Base-by-base conservation (phyloP, 2,797 vertebrate species). In the Melanotaenia parkinsoni region DNA sequence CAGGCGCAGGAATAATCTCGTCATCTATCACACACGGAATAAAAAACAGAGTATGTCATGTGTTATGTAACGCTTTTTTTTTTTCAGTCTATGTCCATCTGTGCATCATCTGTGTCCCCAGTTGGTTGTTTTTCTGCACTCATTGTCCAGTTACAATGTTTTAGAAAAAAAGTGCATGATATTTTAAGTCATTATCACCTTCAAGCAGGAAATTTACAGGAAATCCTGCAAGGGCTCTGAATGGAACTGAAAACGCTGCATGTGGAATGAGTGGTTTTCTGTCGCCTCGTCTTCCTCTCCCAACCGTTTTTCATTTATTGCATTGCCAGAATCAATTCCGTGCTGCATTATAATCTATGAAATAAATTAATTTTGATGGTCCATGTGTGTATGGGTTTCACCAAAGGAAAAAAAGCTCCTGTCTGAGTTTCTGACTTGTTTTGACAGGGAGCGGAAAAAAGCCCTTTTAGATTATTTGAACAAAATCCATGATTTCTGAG, bases 41-140 rank as follows among this genome's bases (percentile, higher is more conserved):
- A 47, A 78, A 84, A 71, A 67, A 69, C 35, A 75, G 79, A 79
- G 79, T 79, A 70, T 77, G 74, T 62, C 67, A 82, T 51, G 66
- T 50, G 67, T 92, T 92, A 91, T 54, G 70, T 81, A 90, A 92
- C 30, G 0, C 22, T 83, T 64, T 80, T 85, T 77, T n/a, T 30
- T 33, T 33, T 91, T 86, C 58, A 58, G 74, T 74, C 73, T 20
- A 13, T 40, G 57, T 84, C 82, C 87, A 91, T 91, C 87, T 91
- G 89, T 76, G 79, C 76, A 14, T 80, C 6, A 53, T 77, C 69
- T 40, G 40, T 58, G 67, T 76, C 70, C 50, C 66, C 20, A 40
- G 73, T 79, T 47, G 40, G 61, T 67, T 83, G 54, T 33, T 54
- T 45, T 74, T 80, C 61, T 69, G 77, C 74, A 33, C 57, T 79